phyloP scores from a whole-genome alignment of 2,797 vertebrate species.

The Ptychobarbus kaznakovi region DNA sequence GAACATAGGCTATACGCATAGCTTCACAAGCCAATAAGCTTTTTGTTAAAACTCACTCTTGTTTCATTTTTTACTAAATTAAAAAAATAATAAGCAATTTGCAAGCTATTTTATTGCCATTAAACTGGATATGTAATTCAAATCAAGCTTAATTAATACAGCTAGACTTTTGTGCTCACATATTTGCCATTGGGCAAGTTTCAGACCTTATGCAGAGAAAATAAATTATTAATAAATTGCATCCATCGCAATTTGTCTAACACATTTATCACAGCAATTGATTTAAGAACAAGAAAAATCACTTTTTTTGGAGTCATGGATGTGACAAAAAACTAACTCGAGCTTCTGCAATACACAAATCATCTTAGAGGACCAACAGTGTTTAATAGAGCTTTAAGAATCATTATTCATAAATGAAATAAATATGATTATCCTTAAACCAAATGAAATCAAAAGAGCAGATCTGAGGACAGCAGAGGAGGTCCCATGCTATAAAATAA shows the following conservation, averaged over 20 bases:
- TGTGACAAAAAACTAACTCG: not conserved
- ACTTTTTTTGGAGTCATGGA: not conserved
- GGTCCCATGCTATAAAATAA: not conserved
- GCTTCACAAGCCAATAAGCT: not conserved
- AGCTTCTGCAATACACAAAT: not conserved
- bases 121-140: not conserved
- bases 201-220: not conserved
- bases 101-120: not conserved
- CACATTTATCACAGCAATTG: not conserved
- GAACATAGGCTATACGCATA: not conserved
- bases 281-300: slow-evolving; percentile 2
- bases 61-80: not conserved
- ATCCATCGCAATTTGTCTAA: not conserved
- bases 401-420: not conserved
- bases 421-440: not conserved
- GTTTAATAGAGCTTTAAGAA: slow-evolving; percentile 5
- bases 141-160: not conserved
- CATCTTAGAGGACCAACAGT: not conserved
- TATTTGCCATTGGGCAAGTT: not conserved
- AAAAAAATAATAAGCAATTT: not conserved
- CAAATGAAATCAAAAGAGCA: not conserved
- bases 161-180: not conserved
- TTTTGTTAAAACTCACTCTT: not conserved
- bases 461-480: not conserved
- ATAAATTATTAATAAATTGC: not conserved